Evolutionary conservation across 2,113 vertebrate genomes (phyloP).

Genomic region (Eupsittula cactorum): DNA sequence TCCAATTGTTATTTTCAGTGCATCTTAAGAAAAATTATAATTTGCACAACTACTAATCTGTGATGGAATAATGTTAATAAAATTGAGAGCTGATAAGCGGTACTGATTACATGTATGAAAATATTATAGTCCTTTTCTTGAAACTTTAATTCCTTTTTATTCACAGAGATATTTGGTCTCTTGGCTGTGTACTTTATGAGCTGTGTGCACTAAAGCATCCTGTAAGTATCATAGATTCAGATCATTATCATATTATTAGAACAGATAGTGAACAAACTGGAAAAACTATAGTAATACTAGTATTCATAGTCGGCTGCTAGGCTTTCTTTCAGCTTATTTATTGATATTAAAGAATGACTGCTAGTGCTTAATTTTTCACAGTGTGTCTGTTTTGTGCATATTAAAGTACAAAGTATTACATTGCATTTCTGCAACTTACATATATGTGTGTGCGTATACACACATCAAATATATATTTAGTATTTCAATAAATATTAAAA

Average conservation of each 20-base stretch:
- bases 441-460: neutral
- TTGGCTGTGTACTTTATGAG: constrained; percentile 91
- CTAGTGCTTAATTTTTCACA: neutral
- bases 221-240: constrained; percentile 75
- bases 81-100: neutral
- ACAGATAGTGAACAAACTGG: neutral
- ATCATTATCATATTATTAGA: neutral
- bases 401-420: neutral
- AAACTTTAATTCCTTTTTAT: constrained; percentile 37
- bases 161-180: constrained; percentile 90
- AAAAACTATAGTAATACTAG: neutral
- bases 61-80: neutral
- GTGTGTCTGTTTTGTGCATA: neutral
- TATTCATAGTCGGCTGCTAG: neutral
- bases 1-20: neutral
- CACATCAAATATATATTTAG: neutral
- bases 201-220: constrained; percentile 88
- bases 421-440: neutral
- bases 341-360: neutral
- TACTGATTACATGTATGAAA: neutral
- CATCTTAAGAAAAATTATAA: neutral
- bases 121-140: neutral
- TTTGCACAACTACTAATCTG: neutral
- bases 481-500: neutral
- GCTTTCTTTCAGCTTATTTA: neutral